A percentile compares a stretch with the other conserved stretches of the same genome.
Conservation (phyloP, 2,797 vertebrate genomes). For the Valencia hispanica region DNA sequence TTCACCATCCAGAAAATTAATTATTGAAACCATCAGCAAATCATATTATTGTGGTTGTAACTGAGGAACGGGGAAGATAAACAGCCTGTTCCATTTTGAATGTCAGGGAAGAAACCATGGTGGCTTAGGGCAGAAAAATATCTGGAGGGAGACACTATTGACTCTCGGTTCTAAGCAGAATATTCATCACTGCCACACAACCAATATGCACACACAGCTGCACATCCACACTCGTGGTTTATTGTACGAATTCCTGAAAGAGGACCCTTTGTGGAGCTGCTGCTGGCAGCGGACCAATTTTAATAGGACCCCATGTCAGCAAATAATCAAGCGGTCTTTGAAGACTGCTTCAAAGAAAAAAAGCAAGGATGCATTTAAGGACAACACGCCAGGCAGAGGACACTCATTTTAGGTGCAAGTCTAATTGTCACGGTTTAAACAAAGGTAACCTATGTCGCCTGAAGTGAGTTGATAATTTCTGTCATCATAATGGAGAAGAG, state of each 20-base stretch:
- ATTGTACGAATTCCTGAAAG: constrained; percentile 36
- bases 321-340: constrained; percentile 66
- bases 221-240: constrained; percentile 15
- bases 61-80: constrained; percentile 64
- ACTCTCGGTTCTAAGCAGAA: constrained; percentile 46
- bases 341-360: constrained; percentile 64
- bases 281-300: constrained; percentile 53
- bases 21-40: constrained; percentile 74
- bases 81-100: constrained; percentile 53
- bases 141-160: constrained; percentile 45
- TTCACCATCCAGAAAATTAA: constrained; percentile 73
- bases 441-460: constrained; percentile 36
- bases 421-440: constrained; percentile 47
- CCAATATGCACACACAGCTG: constrained; percentile 23
- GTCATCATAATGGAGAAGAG: constrained; percentile 9
- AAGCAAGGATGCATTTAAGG: constrained; percentile 57
- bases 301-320: constrained; percentile 51
- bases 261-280: constrained; percentile 42
- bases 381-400: constrained; percentile 31
- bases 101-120: constrained; percentile 47
- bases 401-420: constrained; percentile 37
- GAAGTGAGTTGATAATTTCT: constrained; percentile 18
- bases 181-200: constrained; percentile 58
- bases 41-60: constrained; percentile 68
- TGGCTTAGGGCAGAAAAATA: constrained; percentile 42